A percentile compares a stretch with the other conserved stretches of the same genome.
These are phyloP conservation scores for Gortyna flavago DNA, from an alignment of 2,888 invertebrate species.

Conservation along the genomic window DNA sequence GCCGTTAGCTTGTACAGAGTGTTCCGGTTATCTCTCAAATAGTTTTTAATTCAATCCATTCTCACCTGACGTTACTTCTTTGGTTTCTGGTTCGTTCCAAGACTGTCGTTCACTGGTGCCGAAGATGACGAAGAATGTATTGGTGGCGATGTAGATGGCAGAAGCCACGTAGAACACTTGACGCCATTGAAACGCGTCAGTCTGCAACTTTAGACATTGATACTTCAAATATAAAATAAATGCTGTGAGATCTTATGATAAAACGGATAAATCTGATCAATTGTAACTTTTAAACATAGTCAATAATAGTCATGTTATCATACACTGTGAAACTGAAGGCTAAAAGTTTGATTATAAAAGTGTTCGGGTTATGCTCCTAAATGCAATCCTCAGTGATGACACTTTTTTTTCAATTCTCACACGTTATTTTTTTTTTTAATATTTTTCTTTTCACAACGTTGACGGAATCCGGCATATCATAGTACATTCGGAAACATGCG, in stretches of 20 bases:
- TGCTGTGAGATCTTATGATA: not conserved
- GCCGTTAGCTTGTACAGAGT: not conserved
- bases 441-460: not conserved
- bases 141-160: slow-evolving; percentile 91
- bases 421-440: not conserved
- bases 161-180: slow-evolving; percentile 93
- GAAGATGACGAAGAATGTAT: slow-evolving; percentile 92
- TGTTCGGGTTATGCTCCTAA: not conserved
- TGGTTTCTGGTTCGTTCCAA: slow-evolving; percentile 91
- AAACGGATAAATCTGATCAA: not conserved
- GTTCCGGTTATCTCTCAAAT: not conserved
- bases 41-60: not conserved
- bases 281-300: not conserved
- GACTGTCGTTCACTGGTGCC: slow-evolving; percentile 92
- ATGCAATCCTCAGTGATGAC: not conserved
- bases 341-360: no score
- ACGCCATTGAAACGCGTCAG: slow-evolving; percentile 92
- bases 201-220: slow-evolving; percentile 69
- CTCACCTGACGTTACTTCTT: slow-evolving; percentile 38
- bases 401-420: not conserved
- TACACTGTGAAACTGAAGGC: no score
- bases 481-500: not conserved
- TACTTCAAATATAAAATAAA: not conserved
- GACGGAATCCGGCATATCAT: not conserved
- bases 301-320: not conserved